These are phyloP conservation scores for Apis florea DNA, from an alignment of 1,140 invertebrate species.

Conservation along the genomic window DNA sequence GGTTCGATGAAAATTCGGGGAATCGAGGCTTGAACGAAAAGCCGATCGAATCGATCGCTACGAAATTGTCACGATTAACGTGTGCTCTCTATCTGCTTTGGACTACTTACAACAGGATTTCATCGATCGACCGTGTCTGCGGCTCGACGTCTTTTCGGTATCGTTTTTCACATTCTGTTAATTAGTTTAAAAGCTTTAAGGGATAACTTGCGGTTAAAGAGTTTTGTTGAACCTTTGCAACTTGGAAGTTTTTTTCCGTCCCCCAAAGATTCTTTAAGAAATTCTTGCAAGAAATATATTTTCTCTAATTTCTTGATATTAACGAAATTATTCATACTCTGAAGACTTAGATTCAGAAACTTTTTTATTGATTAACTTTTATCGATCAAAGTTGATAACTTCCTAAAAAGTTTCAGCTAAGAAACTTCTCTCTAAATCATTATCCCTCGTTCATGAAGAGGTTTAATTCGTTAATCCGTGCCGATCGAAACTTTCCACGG, in stretches of 20 bases:
- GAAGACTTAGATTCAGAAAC: not conserved
- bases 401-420: not conserved
- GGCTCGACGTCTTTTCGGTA: constrained; percentile 25
- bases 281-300: no score
- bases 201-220: not conserved
- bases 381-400: not conserved
- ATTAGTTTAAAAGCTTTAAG: not conserved
- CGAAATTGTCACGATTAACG: not conserved
- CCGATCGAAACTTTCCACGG: constrained; percentile 17
- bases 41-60: constrained; percentile 4
- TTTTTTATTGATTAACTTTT: not conserved
- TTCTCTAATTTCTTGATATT: no score
- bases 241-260: no score
- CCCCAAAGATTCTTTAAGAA: no score
- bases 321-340: no score
- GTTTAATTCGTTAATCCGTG: not conserved
- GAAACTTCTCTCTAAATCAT: not conserved
- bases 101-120: constrained; percentile 14
- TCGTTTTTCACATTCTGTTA: not conserved
- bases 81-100: not conserved
- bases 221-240: not conserved
- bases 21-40: constrained; percentile 15
- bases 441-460: not conserved
- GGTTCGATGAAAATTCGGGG: not conserved
- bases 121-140: constrained; percentile 4